These are phyloP conservation scores for Rhamnusium bicolor DNA, from an alignment of 2,888 invertebrate species.

Conservation along the genomic window DNA sequence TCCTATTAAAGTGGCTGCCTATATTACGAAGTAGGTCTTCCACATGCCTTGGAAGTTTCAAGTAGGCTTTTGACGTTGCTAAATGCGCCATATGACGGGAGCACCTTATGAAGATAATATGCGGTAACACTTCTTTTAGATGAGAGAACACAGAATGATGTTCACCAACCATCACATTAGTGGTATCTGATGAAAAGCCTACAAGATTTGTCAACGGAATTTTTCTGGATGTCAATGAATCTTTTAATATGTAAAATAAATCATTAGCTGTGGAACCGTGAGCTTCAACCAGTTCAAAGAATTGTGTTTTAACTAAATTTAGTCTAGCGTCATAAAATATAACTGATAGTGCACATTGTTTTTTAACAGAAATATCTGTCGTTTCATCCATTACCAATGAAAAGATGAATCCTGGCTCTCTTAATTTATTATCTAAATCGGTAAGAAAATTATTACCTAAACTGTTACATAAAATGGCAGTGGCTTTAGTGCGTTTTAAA, in stretches of 20 bases:
- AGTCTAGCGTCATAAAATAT: not conserved
- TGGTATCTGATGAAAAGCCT: not conserved
- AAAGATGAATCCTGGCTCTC: slow-evolving; percentile 30
- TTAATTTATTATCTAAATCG: slow-evolving; percentile 15
- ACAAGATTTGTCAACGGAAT: not conserved
- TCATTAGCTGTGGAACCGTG: not conserved
- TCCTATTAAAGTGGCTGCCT: not conserved
- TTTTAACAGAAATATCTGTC: slow-evolving; percentile 34
- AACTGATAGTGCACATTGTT: slow-evolving; percentile 35
- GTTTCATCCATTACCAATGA: slow-evolving; percentile 44
- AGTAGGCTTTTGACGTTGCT: slow-evolving; percentile 5
- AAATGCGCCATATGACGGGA: not conserved
- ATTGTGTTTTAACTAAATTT: not conserved
- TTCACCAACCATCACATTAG: not conserved
- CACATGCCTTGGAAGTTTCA: too few species aligned
- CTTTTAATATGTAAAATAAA: not conserved
- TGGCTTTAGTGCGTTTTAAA: slow-evolving; percentile 33
- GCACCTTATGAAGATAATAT: slow-evolving; percentile 1
- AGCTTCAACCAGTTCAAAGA: not conserved
- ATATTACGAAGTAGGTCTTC: not conserved
- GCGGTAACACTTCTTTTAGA: not conserved
- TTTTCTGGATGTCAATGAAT: not conserved
- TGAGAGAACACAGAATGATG: not conserved
- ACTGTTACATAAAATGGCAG: slow-evolving; percentile 1
- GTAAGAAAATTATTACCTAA: not conserved